Evolutionary conservation across 2,113 vertebrate species (phyloP), one percentile per base, ranked within the genome.

Genomic region (Nannospalax galili): DNA sequence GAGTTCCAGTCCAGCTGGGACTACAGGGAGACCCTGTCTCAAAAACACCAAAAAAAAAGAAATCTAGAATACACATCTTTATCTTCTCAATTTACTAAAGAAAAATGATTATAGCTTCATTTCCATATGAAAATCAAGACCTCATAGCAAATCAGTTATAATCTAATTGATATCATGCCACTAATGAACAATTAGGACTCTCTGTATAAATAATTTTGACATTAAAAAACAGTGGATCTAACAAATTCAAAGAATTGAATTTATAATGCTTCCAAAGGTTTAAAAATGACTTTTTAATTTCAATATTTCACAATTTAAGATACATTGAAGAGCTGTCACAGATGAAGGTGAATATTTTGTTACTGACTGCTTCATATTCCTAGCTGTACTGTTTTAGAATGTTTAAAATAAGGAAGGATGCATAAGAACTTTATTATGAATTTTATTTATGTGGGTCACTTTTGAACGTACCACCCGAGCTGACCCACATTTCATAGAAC

Each of bases 291-390:
- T 84, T 77, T 95, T 88, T 70, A 42, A 85, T 94, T 89, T 94
- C 16, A 78, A 5, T 93, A 67, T 93, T 91, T 86, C 64, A 60
- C 15, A 93, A 35, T 92, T 88, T 96, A 40, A 78, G 64, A 92
- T 48, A 35, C 84, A 64, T 77, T 26, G 73, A 40, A 82, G 58
- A 92, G 67, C 75, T 88, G 4, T 88, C 58, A 84, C 74, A 92
- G 15, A 60, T 42, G 30, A 86, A 69, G 37, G 22, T 65, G 67
- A 92, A 28, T 92, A 15, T 60, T 89, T 84, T 94, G 48, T 70
- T 90, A 35, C 3, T 62, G 82, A 79, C 67, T 75, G 79, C n/a
- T 60, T 90, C 75, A 28, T 90, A 40, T 35, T 94, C 26, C 35
- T 6, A 15, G 60, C 14, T 67, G 20, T 0, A 5, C 15, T 92